Base-by-base conservation (phyloP, 2,888 invertebrate species). In the Galeruca laticollis region DNA sequence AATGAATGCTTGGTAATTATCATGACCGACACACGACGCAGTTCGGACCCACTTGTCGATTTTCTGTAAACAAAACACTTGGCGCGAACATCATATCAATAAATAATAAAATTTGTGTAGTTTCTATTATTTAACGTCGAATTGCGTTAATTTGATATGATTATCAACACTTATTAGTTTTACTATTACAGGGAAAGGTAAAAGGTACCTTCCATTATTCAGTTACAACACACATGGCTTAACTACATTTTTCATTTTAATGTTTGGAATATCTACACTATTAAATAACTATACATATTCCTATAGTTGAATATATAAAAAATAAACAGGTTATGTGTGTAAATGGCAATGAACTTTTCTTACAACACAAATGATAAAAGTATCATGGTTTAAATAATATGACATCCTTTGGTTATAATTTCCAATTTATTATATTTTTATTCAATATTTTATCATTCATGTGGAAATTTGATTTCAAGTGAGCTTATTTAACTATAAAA, bases 41-140 rank as follows among this genome's bases (percentile, higher is more conserved):
- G 75, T 62, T 59, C 59, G 61, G 65, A 70, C 74, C 78, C 77
- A 78, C 79, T 79, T 79, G 78, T 79, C 78, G 77, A 75, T 76
- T 74, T 74, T 72, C 73, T 76, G 72, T 69, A 71, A 75, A 76
- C 70, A 63, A 69, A 65, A 68, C 66, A 73, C 76, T 78, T 78
- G 77, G 77, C 78, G 78, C 78, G 75, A 78, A 78, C 59, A 15
- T 61, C 60, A 57, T 57, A 40, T 56, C 35, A 21, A 61, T 31
- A 35, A 40, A 64, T 56, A 43, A 56, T 43, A 40, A 13, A 63
- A 11, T 20, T 49, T 20, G 33, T 65, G 33, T 40, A 8, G 4
- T 63, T 62, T 51, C 18, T 59, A 40, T 40, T 40, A 40, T 59
- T 59, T 59, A 35, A 37, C 37, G 18, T 59, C 8, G 4, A 40